Evolutionary conservation across 2,797 vertebrate species (phyloP).

Genomic region (Prionace glauca): DNA sequence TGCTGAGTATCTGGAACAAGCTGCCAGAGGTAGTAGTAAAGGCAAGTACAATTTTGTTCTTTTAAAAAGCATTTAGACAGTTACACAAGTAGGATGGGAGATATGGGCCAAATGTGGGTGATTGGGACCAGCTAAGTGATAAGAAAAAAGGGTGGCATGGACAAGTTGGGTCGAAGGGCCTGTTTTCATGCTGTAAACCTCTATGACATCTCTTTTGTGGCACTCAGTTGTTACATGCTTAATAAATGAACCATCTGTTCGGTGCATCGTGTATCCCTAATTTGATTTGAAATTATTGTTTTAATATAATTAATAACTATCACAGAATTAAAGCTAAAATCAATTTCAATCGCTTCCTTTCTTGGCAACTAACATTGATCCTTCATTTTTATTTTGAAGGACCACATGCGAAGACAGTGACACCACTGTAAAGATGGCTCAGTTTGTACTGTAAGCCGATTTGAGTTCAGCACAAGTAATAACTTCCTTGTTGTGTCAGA

Average conservation of each 20-base stretch:
- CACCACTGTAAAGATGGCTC: not conserved
- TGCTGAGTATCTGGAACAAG: too few relatives aligned
- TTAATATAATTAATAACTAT: not conserved
- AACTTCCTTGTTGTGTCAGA: not conserved
- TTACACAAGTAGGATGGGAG: too few relatives aligned
- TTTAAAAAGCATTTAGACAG: too few relatives aligned
- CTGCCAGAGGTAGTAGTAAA: too few relatives aligned
- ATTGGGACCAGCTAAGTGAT: too few relatives aligned
- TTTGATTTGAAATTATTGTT: not conserved
- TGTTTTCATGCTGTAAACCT: too few relatives aligned
- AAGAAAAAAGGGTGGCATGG: too few relatives aligned
- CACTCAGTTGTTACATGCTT: not conserved
- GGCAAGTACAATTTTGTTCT: too few relatives aligned
- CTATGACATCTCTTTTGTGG: too few relatives aligned
- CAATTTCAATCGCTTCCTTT: not conserved
- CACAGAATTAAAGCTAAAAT: not conserved
- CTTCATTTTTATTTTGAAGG: not conserved
- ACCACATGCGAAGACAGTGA: not conserved
- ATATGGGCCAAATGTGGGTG: too few relatives aligned
- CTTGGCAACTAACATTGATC: not conserved
- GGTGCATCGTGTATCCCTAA: not conserved
- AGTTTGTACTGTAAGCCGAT: not conserved
- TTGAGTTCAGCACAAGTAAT: not conserved
- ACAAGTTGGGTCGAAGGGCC: too few relatives aligned
- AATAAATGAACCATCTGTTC: not conserved